Evolutionary conservation across 2,113 vertebrate genomes (phyloP), one percentile per base, ranked within the genome.

Genomic region (Onychorhynchus coronatus): DNA sequence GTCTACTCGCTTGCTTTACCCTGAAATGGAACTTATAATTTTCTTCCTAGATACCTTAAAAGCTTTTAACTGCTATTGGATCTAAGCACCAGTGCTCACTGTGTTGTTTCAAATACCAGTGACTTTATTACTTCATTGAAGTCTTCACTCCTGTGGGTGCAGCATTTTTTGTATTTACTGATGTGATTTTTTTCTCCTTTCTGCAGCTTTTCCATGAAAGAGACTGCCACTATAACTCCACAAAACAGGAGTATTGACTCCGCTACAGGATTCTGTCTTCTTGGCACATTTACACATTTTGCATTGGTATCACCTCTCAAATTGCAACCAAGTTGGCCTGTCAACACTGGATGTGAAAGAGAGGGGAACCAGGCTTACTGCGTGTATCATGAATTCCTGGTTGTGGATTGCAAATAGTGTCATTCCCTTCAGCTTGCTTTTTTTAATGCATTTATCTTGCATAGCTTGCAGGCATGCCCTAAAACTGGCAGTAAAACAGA

Each of bases 321-420:
- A 41, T 27, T 71, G 47, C 41, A 75, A 47, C 14, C 0, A 0
- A 85, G 19, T 9, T 59, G 35, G 12, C 58, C 49, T 33, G 14
- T 49, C 46, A 28, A 25, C 70, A 14, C 16, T 0, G 1, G 46
- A 39, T 22, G 9, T 11, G 13, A 85, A 55, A 3, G 20, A 80
- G 21, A 67, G 10, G 6, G 9, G 35, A 86, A 63, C 4, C 8
- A 70, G 72, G 16, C 8, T 73, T 74, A 6, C 4, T 15, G 11
- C 4, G 9, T 14, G 1, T 11, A 78, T 16, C 3, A 4, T 84
- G 44, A 73, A 22, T 37, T 89, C 28, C 63, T 33, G n/a, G 22
- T 0, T 63, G 50, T 11, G 22, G 15, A 50, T 14, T 66, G 15
- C 28, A 83, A 37, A 37, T 10, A 39, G 18, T 0, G 0, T 24